Conservation (phyloP, 2,113 vertebrate genomes). For the Crotalus helleri region DNA sequence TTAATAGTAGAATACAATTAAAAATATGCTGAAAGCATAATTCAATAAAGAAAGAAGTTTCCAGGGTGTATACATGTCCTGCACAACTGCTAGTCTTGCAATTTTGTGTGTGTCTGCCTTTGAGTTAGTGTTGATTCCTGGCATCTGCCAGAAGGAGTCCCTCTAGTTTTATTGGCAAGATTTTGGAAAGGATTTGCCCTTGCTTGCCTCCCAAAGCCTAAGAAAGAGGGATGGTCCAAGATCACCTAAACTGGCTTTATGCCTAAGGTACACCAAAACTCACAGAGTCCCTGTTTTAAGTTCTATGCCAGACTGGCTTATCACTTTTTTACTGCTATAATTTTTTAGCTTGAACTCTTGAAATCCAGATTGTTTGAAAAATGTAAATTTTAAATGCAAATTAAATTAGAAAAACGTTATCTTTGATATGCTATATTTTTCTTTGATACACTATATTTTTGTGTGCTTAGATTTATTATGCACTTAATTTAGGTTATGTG, state of each 20-base stretch:
- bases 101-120: neutral
- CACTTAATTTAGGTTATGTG: neutral
- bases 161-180: neutral
- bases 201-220: neutral
- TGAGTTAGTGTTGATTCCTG: neutral
- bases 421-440: neutral
- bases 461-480: neutral
- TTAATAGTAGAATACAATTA: neutral
- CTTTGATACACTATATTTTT: neutral
- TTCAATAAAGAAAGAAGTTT: neutral
- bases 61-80: neutral
- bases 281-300: neutral
- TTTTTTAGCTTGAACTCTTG: neutral
- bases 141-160: neutral
- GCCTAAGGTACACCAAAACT: neutral
- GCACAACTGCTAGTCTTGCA: neutral
- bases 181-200: neutral
- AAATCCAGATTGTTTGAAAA: neutral
- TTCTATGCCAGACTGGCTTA: neutral
- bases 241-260: neutral
- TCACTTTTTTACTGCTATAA: neutral
- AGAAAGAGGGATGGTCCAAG: neutral
- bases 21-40: neutral
- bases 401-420: neutral
- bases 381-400: neutral